phyloP scores from a whole-genome alignment of 2,113 vertebrate species.

The Drymodes brunneopygia region DNA sequence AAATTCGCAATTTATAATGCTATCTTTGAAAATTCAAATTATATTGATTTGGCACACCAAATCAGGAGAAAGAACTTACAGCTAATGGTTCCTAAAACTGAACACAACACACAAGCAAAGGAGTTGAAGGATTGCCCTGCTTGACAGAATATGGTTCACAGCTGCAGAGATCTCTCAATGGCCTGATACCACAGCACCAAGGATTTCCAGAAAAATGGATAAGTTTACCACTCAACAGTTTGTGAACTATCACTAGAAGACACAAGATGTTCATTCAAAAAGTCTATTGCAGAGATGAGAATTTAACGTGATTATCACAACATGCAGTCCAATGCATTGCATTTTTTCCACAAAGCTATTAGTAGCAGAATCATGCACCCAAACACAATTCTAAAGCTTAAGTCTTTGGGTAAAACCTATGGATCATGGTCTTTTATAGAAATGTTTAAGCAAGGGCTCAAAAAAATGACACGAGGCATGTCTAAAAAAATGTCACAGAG shows the following conservation, averaged over 20 bases:
- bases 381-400: neutral
- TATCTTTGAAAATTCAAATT: neutral
- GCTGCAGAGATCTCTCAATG: neutral
- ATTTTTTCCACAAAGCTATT: neutral
- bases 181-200: neutral
- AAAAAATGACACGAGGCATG: neutral
- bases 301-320: neutral
- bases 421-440: neutral
- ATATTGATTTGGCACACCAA: neutral
- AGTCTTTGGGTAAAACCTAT: neutral
- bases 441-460: neutral
- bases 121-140: neutral
- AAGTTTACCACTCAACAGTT: neutral
- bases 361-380: neutral
- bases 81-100: neutral
- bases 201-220: neutral
- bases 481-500: neutral
- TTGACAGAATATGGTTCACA: neutral
- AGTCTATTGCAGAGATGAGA: neutral
- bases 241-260: neutral
- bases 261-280: neutral
- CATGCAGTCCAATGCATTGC: accelerated
- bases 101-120: neutral
- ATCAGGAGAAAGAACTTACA: neutral
- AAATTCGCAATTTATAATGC: accelerated